Evolutionary conservation across 2,113 vertebrate species (phyloP), one percentile per base, ranked within the genome.

Genomic region (Eubucco bourcierii): DNA sequence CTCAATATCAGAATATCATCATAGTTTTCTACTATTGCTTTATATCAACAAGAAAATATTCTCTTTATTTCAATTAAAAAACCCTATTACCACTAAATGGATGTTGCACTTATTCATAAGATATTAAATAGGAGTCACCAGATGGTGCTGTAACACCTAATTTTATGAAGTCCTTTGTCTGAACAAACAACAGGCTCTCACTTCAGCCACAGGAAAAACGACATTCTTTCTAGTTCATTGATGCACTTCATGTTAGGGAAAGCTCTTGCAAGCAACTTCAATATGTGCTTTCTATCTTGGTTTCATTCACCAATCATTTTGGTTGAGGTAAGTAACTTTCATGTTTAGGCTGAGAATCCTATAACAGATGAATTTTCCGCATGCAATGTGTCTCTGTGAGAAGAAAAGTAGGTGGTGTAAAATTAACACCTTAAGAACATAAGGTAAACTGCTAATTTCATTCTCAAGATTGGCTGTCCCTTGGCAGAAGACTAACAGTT

Each of bases 71-170:
- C 8, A 79, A 29, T 71, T 65, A 44, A 86, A 74, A 5, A 83
- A 71, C 85, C 78, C 53, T 79, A 6, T 18, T 79, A 55, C 24
- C 56, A 58, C 18, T 75, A 56, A 77, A 70, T 3, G 10, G 20
- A 88, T 79, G 28, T 79, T 87, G 52, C 60, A 82, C 72, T 92
- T 83, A 84, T 79, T 55, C 24, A 89, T 95, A 93, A 96, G 91
- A 84, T 89, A 92, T 90, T 95, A 88, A 93, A 90, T 44, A 82
- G 18, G 53, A 95, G 96, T 96, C 96, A 96, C 92, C 94, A 96
- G 95, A 92, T 95, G 96, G 94, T 96, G 95, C 95, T 96, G 92
- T 94, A 96, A 87, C 94, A 96, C 90, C 78, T 96, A 93, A 90
- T 95, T 96, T 96, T 94, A 92, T 94, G 31, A 85, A 80, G 71